phyloP scores from a whole-genome alignment of 2,797 vertebrate species.

The Acanthurus leucopareius region DNA sequence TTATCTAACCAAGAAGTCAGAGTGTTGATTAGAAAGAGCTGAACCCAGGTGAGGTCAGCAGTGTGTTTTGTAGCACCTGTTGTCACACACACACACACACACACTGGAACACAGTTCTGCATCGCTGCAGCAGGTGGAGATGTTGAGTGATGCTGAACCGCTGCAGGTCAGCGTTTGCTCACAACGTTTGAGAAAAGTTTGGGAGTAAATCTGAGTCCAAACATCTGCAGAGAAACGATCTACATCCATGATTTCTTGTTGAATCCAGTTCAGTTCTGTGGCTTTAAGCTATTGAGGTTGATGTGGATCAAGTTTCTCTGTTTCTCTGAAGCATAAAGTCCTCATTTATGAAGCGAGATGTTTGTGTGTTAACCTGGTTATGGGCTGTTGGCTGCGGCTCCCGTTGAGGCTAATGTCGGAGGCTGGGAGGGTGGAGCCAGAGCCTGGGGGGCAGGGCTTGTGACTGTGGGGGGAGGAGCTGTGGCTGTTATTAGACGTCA shows the following conservation, averaged over 20 bases:
- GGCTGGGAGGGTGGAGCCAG: conserved; percentile 89
- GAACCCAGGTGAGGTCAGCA: neutral
- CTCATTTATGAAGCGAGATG: neutral
- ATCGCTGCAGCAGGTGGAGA: too few species aligned
- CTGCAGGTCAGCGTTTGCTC: too few species aligned
- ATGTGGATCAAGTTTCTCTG: neutral
- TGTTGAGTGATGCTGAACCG: too few species aligned
- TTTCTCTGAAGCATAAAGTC: neutral
- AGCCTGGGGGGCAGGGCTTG: conserved; percentile 89
- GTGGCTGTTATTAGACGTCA: conserved; percentile 93
- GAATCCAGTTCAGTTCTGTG: neutral
- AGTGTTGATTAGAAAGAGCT: neutral
- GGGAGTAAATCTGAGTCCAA: neutral
- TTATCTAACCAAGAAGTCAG: neutral
- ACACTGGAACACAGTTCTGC: too few species aligned
- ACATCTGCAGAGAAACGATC: neutral
- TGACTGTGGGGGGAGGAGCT: conserved; percentile 93
- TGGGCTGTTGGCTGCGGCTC: conserved; percentile 90
- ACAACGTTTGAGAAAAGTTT: too few species aligned
- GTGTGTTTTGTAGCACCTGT: neutral
- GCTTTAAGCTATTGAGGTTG: neutral
- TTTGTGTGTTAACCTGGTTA: too few species aligned
- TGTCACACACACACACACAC: neutral
- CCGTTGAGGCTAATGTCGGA: conserved; percentile 94
- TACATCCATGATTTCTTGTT: neutral